These are phyloP conservation scores for Bombus polaris DNA, from an alignment of 1,140 invertebrate genomes.

Conservation along the genomic window DNA sequence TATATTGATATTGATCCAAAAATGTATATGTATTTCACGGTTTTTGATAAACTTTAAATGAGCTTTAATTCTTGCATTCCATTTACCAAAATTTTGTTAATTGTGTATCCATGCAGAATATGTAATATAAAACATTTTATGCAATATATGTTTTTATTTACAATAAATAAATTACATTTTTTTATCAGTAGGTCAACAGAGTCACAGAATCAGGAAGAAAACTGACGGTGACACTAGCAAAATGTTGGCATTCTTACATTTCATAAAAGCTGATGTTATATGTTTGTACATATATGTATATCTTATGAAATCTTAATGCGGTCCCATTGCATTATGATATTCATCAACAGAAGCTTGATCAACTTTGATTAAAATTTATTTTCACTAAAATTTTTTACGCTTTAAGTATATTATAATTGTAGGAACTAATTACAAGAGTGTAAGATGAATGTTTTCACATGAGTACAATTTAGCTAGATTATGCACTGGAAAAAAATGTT, in stretches of 20 bases:
- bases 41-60: conserved; percentile 10
- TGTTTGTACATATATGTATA: conserved; percentile 60
- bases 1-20: conserved; percentile 30
- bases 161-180: conserved; percentile 82
- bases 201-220: conserved; percentile 75
- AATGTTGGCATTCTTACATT: conserved; percentile 66
- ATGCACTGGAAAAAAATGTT: conserved; percentile 47
- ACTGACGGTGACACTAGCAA: conserved; percentile 69
- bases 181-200: conserved; percentile 77
- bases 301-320: conserved; percentile 73
- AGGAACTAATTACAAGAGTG: conserved; percentile 19
- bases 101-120: conserved; percentile 36
- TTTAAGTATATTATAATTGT: conserved; percentile 15
- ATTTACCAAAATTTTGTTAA: conserved; percentile 18
- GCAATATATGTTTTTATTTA: conserved; percentile 80
- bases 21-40: conserved; percentile 1
- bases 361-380: conserved; percentile 56
- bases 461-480: conserved; percentile 8
- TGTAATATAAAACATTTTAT: conserved; percentile 67
- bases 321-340: conserved; percentile 75
- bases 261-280: conserved; percentile 59
- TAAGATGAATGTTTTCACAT: conserved; percentile 12
- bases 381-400: conserved; percentile 13
- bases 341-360: conserved; percentile 63
- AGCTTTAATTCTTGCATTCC: background rate